Evolutionary conservation across 1,140 invertebrate species (phyloP), one percentile per base, ranked within the genome.

Genomic region (Drosophila pectinifera): DNA sequence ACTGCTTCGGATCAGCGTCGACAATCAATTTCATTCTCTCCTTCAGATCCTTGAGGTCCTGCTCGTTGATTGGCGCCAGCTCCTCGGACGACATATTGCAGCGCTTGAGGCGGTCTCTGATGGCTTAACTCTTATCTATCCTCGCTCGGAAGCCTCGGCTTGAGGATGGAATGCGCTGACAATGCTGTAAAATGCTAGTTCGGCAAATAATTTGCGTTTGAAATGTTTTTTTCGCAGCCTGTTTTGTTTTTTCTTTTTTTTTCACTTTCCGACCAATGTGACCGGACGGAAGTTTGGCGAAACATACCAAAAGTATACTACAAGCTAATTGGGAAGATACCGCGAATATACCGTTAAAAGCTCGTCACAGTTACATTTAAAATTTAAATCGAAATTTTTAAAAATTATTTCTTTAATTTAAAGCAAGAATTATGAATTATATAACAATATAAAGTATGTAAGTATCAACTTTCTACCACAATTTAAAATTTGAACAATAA

Each of bases 1-100:
- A 95, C 81, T 96, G 95, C 18, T 91, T 93, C 11, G 95, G 95
- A 92, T 96, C 95, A 14, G 95, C 95, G 64, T 94, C 94, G 8
- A 92, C 93, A 64, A 96, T 96, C 56, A 96, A 84, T 92, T 95
- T 94, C 94, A 96, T 95, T 53, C 95, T 93, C 70, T 94, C 93
- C 91, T 95, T 95, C 13, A 96, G 80, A 56, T 95, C 94, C 81
- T 94, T 94, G 10, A 95, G 92, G 83, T 95, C 94, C 46, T 93
- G 93, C 75, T 95, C 94, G 88, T 94, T 94, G 20, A 95, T 93
- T 64, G 92, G 93, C 79, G 93, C 93, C 51, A 81, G 82, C 86
- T 94, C 93, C 54, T 93, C 93, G 41, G 78, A 72, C 34, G 89
- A 92, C 91, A 92, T 92, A 78, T 88, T 91, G 90, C 34, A 53